Percentiles rank a stretch among this genome's conserved stretches.
Conservation (phyloP, 2,888 invertebrate genomes). For the Deilephila porcellus region DNA sequence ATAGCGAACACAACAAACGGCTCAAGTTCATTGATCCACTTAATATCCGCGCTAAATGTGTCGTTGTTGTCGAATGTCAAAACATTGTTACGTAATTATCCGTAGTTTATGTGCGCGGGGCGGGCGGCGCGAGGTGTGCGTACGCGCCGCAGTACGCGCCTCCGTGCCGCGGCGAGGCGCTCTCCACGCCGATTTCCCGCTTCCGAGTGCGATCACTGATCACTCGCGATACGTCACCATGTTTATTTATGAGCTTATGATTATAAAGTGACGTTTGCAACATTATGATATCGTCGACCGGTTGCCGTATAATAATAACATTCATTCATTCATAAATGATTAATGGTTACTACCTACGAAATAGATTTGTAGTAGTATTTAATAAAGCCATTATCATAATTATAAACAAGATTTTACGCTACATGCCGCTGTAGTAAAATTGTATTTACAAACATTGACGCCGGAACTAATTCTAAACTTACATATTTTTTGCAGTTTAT, state of each 20-base stretch:
- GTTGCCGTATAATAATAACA: conserved; percentile 77
- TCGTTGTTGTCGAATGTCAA: conserved; percentile 81
- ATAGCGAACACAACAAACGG: conserved; percentile 74
- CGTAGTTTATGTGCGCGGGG: conserved; percentile 57
- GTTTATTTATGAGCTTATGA: conserved; percentile 83
- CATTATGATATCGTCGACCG: conserved; percentile 81
- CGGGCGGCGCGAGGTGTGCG: conserved; percentile 36
- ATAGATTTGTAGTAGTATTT: conserved; percentile 79
- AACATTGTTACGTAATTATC: conserved; percentile 81
- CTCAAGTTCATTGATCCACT: conserved; percentile 85
- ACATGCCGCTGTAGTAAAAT: conserved; percentile 73
- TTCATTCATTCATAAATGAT: conserved; percentile 80
- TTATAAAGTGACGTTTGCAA: conserved; percentile 83
- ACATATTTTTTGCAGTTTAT: conserved; percentile 34
- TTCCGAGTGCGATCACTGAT: conserved; percentile 52
- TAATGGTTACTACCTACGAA: conserved; percentile 80
- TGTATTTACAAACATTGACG: conserved; percentile 67
- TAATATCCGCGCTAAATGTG: conserved; percentile 82
- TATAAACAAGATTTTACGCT: conserved; percentile 82
- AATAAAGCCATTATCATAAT: conserved; percentile 81
- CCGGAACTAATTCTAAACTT: conserved; percentile 30
- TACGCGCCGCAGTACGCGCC: conserved; percentile 48
- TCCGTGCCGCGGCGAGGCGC: conserved; percentile 38
- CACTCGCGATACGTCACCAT: conserved; percentile 72
- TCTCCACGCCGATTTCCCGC: conserved; percentile 24